phyloP scores from a whole-genome alignment of 1,140 invertebrate genomes.

The Drosophila grimshawi region DNA sequence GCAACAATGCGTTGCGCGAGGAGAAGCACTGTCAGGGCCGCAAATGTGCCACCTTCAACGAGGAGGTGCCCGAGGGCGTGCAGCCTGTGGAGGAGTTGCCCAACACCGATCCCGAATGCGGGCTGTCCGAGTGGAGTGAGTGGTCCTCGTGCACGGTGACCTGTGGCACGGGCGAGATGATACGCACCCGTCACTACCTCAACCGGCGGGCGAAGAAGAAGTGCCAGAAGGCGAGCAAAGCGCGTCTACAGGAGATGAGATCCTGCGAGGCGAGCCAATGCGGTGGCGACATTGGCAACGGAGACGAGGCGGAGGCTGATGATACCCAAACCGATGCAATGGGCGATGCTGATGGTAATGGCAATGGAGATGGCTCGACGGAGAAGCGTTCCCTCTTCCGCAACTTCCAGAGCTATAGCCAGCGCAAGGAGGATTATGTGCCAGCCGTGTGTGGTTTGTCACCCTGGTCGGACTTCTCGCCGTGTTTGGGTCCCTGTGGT shows the following conservation, averaged over 20 bases:
- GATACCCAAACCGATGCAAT: constrained; percentile 19
- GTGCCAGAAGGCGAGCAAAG: constrained; percentile 77
- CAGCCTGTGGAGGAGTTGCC: constrained; percentile 38
- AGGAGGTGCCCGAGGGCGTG: constrained; percentile 56
- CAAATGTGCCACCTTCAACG: constrained; percentile 85
- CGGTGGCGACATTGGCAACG: constrained; percentile 67
- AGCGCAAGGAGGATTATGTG: constrained; percentile 74
- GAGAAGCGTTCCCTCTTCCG: constrained; percentile 70
- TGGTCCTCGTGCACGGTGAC: constrained; percentile 91
- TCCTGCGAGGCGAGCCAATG: constrained; percentile 70
- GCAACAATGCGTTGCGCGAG: constrained; percentile 85
- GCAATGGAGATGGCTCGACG: constrained; percentile 8
- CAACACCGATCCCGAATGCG: constrained; percentile 86
- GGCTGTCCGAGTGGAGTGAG: constrained; percentile 89
- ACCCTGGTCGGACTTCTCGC: constrained; percentile 90
- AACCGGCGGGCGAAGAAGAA: constrained; percentile 78
- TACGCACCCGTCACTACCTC: constrained; percentile 66
- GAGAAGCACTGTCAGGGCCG: constrained; percentile 85
- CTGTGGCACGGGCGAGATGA: constrained; percentile 85
- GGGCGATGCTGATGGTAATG: constrained; percentile 44
- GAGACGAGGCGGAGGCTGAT: constrained; percentile 13
- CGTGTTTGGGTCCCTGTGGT: constrained; percentile 89
- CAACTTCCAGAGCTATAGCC: constrained; percentile 76
- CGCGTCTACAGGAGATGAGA: constrained; percentile 60
- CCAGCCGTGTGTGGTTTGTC: constrained; percentile 88